Percentiles rank a stretch among this genome's conserved stretches.
Conservation (phyloP, 1,140 invertebrate genomes). For the Colletes gigas region DNA sequence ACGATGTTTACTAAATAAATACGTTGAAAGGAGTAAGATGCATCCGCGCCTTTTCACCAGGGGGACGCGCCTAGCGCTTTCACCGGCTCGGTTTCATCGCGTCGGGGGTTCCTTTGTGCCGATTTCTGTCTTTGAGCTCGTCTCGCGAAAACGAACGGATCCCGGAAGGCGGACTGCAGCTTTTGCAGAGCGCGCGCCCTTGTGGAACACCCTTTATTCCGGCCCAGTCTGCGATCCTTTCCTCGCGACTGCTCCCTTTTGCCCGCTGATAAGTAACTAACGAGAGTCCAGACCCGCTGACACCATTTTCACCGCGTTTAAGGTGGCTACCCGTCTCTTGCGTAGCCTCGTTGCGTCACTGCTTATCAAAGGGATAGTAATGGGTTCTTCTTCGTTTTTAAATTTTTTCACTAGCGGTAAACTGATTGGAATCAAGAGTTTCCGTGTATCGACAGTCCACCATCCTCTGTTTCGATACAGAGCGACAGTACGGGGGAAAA, state of each 20-base stretch:
- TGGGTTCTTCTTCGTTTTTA: too few species aligned
- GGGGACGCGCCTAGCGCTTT: too few species aligned
- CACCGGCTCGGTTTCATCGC: too few species aligned
- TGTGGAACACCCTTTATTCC: constrained; percentile 14
- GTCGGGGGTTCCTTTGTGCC: constrained; percentile 38
- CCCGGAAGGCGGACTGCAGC: constrained; percentile 38
- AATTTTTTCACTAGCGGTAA: too few species aligned
- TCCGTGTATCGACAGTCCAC: too few species aligned
- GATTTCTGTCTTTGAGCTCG: constrained; percentile 48
- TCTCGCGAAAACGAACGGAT: constrained; percentile 47
- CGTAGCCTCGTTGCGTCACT: constrained; percentile 9
- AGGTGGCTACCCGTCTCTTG: too few species aligned
- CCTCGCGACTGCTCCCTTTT: neutral
- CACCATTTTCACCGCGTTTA: constrained; percentile 12
- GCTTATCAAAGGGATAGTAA: too few species aligned
- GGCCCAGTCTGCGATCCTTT: constrained; percentile 41
- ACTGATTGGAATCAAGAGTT: too few species aligned
- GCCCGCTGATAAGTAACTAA: constrained; percentile 52
- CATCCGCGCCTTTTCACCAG: constrained; percentile 26
- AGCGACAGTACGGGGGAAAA: too few species aligned
- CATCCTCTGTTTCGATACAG: too few species aligned
- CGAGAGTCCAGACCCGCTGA: constrained; percentile 46
- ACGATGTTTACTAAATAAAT: constrained; percentile 76
- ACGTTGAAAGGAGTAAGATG: constrained; percentile 54
- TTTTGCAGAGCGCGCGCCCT: constrained; percentile 5